Percentiles rank a stretch among this genome's conserved stretches.
Conservation (phyloP, 2,113 vertebrate species). For the Chamaetylas fuelleborni region DNA sequence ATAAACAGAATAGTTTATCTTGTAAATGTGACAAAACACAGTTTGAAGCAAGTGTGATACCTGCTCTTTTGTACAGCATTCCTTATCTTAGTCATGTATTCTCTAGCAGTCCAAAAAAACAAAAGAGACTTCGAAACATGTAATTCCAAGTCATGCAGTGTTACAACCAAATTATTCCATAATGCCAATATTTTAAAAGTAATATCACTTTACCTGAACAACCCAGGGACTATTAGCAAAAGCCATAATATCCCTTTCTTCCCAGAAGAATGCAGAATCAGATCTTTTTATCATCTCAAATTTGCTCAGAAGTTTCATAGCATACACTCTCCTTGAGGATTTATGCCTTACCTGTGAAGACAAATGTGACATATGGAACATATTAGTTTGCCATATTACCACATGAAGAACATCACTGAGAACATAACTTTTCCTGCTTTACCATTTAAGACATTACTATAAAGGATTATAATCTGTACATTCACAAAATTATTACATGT, state of each 20-base stretch:
- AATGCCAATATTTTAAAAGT: background rate
- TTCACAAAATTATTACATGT: background rate
- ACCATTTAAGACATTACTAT: background rate
- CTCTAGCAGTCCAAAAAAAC: background rate
- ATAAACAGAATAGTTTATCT: background rate
- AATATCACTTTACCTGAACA: slow-evolving; percentile 85
- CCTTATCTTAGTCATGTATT: background rate
- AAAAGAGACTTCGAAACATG: background rate
- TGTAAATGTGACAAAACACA: background rate
- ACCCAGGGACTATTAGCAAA: slow-evolving; percentile 98
- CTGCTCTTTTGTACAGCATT: background rate
- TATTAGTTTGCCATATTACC: background rate
- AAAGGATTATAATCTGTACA: background rate
- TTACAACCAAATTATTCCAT: fast-evolving
- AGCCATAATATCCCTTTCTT: slow-evolving; percentile 99
- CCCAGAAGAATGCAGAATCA: slow-evolving; percentile 99
- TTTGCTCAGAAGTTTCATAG: slow-evolving; percentile 98
- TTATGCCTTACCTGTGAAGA: slow-evolving; percentile 92
- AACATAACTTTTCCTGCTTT: background rate
- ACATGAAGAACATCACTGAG: background rate
- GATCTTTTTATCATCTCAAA: slow-evolving; percentile 99
- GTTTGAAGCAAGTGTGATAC: background rate
- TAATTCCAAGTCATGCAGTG: background rate
- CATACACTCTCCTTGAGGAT: slow-evolving; percentile 92
- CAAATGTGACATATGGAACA: background rate